Conservation (phyloP, 2,113 vertebrate genomes). For the Meleagris gallopavo region DNA sequence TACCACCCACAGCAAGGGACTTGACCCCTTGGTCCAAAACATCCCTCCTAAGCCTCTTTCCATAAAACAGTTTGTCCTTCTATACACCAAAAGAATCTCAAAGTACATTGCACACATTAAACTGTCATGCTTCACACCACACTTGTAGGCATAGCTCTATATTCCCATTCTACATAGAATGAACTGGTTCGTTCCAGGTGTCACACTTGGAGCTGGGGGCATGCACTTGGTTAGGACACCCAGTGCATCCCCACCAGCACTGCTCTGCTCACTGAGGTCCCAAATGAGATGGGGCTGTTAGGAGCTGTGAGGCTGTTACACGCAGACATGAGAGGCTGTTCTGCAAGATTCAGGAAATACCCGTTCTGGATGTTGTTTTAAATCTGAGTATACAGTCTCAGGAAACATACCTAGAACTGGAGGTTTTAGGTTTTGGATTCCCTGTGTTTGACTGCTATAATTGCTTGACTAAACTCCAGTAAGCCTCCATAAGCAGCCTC, state of each 20-base stretch:
- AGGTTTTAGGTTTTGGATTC: not conserved
- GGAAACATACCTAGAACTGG: not conserved
- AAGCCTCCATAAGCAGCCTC: not conserved
- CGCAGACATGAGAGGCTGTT: not conserved
- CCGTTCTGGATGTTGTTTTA: slow-evolving; percentile 8
- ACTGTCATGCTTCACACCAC: not conserved
- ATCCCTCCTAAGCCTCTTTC: not conserved
- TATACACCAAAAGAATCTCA: not conserved
- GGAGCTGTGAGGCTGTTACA: not conserved
- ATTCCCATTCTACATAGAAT: not conserved
- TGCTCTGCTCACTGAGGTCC: not conserved
- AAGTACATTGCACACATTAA: not conserved
- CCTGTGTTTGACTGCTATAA: not conserved
- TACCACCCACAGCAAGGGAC: slow-evolving; percentile 33
- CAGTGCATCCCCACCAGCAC: too few relatives aligned
- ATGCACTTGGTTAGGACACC: accelerated
- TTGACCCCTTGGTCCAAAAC: not conserved
- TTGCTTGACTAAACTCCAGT: not conserved
- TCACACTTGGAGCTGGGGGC: not conserved
- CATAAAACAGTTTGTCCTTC: slow-evolving; percentile 10
- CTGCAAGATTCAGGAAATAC: slow-evolving; percentile 14
- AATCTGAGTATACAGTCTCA: not conserved
- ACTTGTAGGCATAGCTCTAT: not conserved
- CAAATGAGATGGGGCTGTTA: not conserved
- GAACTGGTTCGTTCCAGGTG: not conserved